phyloP scores from a whole-genome alignment of 2,888 invertebrate genomes.

The Anagyrus pseudococci region DNA sequence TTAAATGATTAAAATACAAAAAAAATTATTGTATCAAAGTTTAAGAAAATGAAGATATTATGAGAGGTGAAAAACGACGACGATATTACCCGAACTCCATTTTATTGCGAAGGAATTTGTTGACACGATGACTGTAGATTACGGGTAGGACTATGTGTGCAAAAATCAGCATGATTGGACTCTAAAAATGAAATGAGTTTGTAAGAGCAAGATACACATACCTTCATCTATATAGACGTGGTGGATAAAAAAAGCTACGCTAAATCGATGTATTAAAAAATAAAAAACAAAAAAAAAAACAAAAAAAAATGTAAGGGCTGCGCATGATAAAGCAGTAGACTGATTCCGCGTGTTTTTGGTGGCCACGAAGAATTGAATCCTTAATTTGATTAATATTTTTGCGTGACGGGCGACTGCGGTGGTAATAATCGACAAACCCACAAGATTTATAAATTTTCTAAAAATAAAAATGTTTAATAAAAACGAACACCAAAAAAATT shows the following conservation, averaged over 20 bases:
- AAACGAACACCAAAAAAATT: conserved; percentile 17
- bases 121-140: conserved; percentile 36
- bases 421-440: background rate
- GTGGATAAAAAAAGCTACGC: conserved; percentile 28
- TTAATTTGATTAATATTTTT: conserved; percentile 17
- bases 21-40: conserved; percentile 29
- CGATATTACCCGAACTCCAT: conserved; percentile 26
- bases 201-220: conserved; percentile 27
- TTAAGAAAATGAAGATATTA: background rate
- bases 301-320: conserved; percentile 24
- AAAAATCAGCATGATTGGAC: conserved; percentile 24
- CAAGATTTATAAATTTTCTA: conserved; percentile 9
- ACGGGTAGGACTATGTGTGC: conserved; percentile 30
- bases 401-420: background rate
- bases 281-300: conserved; percentile 7
- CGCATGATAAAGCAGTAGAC: conserved; percentile 19
- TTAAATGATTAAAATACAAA: conserved; percentile 11
- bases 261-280: conserved; percentile 29
- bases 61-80: conserved; percentile 3
- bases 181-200: conserved; percentile 29
- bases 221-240: conserved; percentile 21
- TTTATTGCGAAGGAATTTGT: conserved; percentile 29
- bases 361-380: conserved; percentile 6
- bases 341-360: conserved; percentile 20
- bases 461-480: conserved; percentile 13